A percentile compares a stretch with the other conserved stretches of the same genome.
phyloP scores from a whole-genome alignment of 1,140 invertebrate species.

The Drosophila paulistorum region DNA sequence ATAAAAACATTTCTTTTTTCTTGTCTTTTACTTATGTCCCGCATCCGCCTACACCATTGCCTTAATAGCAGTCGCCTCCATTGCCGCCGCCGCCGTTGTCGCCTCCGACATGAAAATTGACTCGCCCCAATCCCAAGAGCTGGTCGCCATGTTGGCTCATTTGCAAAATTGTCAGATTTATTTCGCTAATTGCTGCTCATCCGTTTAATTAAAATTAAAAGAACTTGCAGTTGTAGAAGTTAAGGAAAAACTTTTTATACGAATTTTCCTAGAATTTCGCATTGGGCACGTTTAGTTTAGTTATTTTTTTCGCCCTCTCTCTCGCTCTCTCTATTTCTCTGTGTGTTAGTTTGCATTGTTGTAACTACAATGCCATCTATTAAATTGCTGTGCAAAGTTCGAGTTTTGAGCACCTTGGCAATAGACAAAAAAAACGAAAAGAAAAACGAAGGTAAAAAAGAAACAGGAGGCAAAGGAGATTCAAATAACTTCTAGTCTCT shows the following conservation, averaged over 20 bases:
- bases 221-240: slow-evolving; percentile 64
- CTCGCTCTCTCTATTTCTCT: background rate
- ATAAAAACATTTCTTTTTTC: background rate
- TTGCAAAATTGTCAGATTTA: slow-evolving; percentile 79
- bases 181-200: slow-evolving; percentile 81
- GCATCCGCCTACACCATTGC: background rate
- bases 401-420: slow-evolving; percentile 30
- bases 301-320: slow-evolving; percentile 15
- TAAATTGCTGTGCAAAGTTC: slow-evolving; percentile 48
- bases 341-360: slow-evolving; percentile 31
- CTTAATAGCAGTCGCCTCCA: background rate
- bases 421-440: slow-evolving; percentile 46
- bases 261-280: slow-evolving; percentile 54
- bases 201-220: slow-evolving; percentile 81
- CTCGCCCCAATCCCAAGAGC: background rate
- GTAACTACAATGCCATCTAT: slow-evolving; percentile 49
- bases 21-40: background rate
- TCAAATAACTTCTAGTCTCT: too few relatives aligned
- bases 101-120: background rate
- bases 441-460: background rate
- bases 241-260: slow-evolving; percentile 61
- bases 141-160: slow-evolving; percentile 61
- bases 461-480: background rate
- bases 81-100: background rate
- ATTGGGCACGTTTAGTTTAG: slow-evolving; percentile 71